phyloP scores from a whole-genome alignment of 2,113 vertebrate species.

The Plecotus auritus region DNA sequence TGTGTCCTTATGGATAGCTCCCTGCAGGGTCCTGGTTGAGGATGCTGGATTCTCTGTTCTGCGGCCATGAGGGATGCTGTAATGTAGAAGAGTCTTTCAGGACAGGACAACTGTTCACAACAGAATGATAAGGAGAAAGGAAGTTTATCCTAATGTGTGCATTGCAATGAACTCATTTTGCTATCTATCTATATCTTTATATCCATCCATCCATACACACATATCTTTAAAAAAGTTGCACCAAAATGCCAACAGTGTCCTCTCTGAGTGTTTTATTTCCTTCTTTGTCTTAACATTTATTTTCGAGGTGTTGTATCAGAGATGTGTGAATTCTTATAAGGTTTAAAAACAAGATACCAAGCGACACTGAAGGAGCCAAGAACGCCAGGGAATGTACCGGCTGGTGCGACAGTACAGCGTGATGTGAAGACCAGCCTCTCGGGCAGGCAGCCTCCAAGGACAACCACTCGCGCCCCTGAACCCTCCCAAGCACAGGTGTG shows the following conservation, averaged over 20 bases:
- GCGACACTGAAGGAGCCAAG: neutral
- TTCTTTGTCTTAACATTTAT: neutral
- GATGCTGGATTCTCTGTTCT: neutral
- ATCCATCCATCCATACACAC: too few species aligned
- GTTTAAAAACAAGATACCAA: neutral
- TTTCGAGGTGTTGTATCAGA: neutral
- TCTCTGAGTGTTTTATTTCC: neutral
- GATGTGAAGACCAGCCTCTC: neutral
- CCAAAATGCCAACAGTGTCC: neutral
- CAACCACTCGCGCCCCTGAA: neutral
- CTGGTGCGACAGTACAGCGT: accelerated
- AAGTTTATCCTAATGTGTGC: neutral
- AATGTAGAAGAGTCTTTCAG: neutral
- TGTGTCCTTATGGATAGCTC: neutral
- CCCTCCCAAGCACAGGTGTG: neutral
- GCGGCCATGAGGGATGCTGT: neutral
- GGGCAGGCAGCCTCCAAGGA: neutral
- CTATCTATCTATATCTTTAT: neutral
- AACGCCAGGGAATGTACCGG: neutral
- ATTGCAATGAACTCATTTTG: neutral
- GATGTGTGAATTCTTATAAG: neutral
- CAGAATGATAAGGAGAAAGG: neutral
- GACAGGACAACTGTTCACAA: neutral
- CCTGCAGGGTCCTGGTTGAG: neutral
- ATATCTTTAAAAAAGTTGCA: neutral